Base-by-base conservation (phyloP, 2,113 vertebrate species). In the Athene cunicularia region DNA sequence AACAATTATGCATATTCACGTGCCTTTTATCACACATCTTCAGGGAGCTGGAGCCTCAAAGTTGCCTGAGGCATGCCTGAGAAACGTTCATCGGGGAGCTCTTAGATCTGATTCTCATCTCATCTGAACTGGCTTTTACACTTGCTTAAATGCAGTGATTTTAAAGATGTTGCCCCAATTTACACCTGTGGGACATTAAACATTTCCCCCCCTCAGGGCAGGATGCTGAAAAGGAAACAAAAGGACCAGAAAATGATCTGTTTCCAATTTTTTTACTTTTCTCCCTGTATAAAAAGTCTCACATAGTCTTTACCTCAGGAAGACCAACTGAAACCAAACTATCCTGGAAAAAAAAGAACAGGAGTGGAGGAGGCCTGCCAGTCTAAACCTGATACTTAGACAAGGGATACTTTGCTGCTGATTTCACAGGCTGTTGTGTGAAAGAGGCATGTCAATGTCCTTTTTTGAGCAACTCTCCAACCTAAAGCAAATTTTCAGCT, bases 61-160 rank as follows among this genome's bases (percentile, higher is more conserved):
- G 56, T 60, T 95, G 95, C 95, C 91, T 18, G 37, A 93, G 91
- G 95, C 93, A 60, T 50, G 88, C 81, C 91, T 77, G 58, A 94
- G 52, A 94, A 88, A 72, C 6, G 6, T 88, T 82, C 94, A 89
- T 39, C 75, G 66, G 74, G 63, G 92, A 93, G 23, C 50, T 72
- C 71, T 89, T 73, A 76, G 49, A 64, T 90, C 58, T 18, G 3
- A 59, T 67, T 93, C 74, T 92, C 73, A 90, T 86, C 75, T 83
- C 86, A 91, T 82, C 79, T 52, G 37, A 88, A 70, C 56, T 45
- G 80, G 74, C 52, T 91, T 80, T 97, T 66, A 86, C 10, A 27
- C 74, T 67, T 85, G 71, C 93, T 95, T 83, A 90, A 95, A 91
- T 53, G 45, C 55, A 93, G 10, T 27, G 20, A 84, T 86, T 90